These are phyloP conservation scores for Siniperca scherzeri DNA, from an alignment of 2,797 vertebrate genomes.

Conservation along the genomic window DNA sequence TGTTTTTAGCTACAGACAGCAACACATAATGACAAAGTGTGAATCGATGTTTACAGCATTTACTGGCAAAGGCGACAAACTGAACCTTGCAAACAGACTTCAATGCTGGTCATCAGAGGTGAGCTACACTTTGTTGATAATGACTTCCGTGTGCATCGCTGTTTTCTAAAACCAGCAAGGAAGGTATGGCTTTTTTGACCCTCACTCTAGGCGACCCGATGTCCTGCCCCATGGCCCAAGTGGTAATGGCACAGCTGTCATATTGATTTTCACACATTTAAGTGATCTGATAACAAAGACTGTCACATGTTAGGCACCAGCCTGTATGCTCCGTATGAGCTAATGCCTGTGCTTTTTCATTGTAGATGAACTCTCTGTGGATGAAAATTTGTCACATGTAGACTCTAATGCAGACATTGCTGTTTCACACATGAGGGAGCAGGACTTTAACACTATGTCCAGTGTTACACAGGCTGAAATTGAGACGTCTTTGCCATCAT, in stretches of 20 bases:
- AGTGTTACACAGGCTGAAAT: not conserved
- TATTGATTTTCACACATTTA: not conserved
- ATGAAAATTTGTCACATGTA: not conserved
- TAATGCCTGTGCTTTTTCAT: not conserved
- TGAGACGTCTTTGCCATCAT: not conserved
- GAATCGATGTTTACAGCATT: not conserved
- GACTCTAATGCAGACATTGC: not conserved
- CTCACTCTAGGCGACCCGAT: not conserved
- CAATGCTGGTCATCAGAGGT: not conserved
- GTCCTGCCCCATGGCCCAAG: not conserved
- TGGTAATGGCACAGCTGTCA: not conserved
- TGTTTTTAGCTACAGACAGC: not conserved
- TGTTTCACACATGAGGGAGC: not conserved
- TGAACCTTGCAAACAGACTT: not conserved
- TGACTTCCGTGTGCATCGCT: not conserved
- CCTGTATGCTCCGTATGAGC: not conserved
- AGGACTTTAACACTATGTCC: not conserved
- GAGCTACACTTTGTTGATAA: not conserved
- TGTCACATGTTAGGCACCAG: not conserved
- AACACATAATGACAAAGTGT: not conserved
- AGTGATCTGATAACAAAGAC: not conserved
- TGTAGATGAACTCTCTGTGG: not conserved
- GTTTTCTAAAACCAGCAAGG: not conserved
- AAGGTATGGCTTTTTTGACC: not conserved
- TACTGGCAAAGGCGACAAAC: not conserved